Conservation (phyloP, 2,797 vertebrate species). For the Myoxocephalus aenaeus region DNA sequence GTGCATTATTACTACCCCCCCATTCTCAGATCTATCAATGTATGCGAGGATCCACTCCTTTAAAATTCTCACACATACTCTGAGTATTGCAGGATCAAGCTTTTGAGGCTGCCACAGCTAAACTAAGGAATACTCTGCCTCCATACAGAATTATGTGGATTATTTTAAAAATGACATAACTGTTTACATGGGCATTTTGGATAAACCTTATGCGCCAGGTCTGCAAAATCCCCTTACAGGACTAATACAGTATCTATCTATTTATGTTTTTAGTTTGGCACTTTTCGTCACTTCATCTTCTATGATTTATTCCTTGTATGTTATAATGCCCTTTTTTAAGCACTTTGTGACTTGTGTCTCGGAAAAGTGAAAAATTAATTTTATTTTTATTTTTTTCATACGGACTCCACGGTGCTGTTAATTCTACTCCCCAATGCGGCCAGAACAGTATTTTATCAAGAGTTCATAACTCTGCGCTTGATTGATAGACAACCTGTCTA, state of each 20-base stretch:
- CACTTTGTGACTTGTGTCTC: not conserved
- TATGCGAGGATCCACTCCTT: not conserved
- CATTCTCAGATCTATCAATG: too few species aligned
- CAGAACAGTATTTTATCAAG: slow-evolving; percentile 50
- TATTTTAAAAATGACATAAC: not conserved
- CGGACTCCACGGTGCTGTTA: slow-evolving; percentile 12
- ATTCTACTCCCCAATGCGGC: slow-evolving; percentile 26
- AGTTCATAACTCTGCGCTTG: slow-evolving; percentile 52
- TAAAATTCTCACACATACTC: not conserved
- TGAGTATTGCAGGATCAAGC: not conserved
- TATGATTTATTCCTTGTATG: not conserved
- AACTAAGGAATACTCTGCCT: not conserved
- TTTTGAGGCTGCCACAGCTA: not conserved
- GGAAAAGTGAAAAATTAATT: not conserved
- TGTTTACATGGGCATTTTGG: not conserved
- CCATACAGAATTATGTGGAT: not conserved
- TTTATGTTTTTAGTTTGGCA: not conserved
- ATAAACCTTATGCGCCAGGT: not conserved
- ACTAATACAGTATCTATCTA: not conserved
- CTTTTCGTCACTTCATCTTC: not conserved
- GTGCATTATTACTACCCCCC: too few species aligned
- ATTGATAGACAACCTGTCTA: slow-evolving; percentile 67
- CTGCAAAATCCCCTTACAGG: too few species aligned
- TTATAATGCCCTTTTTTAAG: not conserved
- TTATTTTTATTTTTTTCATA: not conserved